Evolutionary conservation across 1,140 invertebrate species (phyloP), one percentile per base, ranked within the genome.

Genomic region (Drosophila nigromelanica): DNA sequence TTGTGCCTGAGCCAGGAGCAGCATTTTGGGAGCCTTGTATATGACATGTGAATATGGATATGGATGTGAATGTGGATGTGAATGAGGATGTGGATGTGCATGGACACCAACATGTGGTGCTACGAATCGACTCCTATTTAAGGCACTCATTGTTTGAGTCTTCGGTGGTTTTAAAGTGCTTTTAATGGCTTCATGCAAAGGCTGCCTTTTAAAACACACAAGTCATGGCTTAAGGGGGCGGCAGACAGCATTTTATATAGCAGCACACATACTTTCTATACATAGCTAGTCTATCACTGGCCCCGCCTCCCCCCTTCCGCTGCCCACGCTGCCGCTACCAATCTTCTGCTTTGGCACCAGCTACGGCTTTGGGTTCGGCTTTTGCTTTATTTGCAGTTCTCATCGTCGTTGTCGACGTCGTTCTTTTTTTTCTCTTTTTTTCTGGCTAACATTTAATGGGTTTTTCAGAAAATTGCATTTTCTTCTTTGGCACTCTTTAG

Each of bases 381-480:
- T 37, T 35, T 33, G 76, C 83, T 87, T 83, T 87, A 87, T 89
- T 89, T 89, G 79, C 83, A 78, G 61, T 79, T 78, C 60, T 73
- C 76, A 67, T 55, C 52, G 51, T 48, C 42, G 56, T 51, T 52
- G 48, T 51, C 67, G 8, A 51, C 40, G 14, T 66, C 62, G 50
- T 61, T 80, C 58, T 71, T 60, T 73, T 45, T 51, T 51, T 35
- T 15, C 30, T 30, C 12, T 59, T 85, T 78, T 76, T 79, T 70
- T 59, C 78, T 80, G 77, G 80, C 80, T 77, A 90, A 78, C 86
- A 89, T 90, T 90, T 90, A 90, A 90, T 90, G 89, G 89, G 82
- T 90, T 90, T 90, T 90, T 90, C 85, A 90, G 89, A 90, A 90
- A 90, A 90, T 90, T 90, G 89, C 89, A 90, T 90, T 90, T 90